A percentile compares a stretch with the other conserved stretches of the same genome.
phyloP scores from a whole-genome alignment of 2,113 vertebrate species.

The Corythornis cristatus region DNA sequence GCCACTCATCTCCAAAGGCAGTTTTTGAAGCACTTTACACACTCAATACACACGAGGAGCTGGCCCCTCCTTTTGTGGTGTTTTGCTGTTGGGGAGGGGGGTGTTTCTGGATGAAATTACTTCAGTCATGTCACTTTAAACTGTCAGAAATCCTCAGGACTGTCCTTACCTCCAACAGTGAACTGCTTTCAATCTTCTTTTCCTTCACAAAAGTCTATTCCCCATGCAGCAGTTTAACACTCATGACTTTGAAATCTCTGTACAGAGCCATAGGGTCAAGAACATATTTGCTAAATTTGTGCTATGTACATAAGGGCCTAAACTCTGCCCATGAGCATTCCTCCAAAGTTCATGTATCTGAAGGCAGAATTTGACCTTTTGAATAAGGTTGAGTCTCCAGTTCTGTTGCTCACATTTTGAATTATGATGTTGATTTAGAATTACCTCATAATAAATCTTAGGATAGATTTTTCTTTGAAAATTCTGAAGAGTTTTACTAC shows the following conservation, averaged over 20 bases:
- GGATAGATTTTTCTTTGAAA: neutral
- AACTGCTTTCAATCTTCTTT: neutral
- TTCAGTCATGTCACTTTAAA: neutral
- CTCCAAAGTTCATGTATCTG: neutral
- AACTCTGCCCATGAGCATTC: neutral
- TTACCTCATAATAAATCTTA: neutral
- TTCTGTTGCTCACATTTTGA: neutral
- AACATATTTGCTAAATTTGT: slow-evolving; percentile 7
- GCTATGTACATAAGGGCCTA: neutral
- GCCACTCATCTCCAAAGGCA: neutral
- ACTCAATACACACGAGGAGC: neutral
- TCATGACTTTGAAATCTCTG: neutral
- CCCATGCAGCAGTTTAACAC: neutral
- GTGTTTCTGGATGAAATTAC: neutral
- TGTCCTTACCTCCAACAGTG: neutral
- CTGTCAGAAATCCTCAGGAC: neutral
- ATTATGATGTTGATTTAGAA: neutral
- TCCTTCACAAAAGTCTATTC: neutral
- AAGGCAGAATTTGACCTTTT: neutral
- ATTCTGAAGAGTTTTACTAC: neutral
- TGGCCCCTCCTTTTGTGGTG: accelerated
- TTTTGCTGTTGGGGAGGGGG: neutral
- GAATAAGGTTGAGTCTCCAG: neutral
- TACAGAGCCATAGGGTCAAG: neutral
- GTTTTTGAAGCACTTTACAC: neutral